Conservation (phyloP, 2,113 vertebrate species). For the Hirundichthys speculiger region DNA sequence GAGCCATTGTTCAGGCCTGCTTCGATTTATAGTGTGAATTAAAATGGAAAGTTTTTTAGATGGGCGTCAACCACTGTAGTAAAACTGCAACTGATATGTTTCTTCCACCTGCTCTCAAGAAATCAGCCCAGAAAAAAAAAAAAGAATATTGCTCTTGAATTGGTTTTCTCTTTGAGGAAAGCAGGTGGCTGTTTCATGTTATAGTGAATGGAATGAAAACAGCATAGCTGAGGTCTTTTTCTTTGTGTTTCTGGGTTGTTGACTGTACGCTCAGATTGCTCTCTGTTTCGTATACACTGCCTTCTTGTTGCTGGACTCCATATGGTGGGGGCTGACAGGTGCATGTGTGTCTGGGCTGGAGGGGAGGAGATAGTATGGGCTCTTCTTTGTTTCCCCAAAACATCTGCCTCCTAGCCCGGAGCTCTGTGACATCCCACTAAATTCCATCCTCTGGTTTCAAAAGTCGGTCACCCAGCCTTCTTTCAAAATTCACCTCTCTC, state of each 20-base stretch:
- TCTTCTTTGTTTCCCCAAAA: slow-evolving; percentile 70
- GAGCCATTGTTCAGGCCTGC: slow-evolving; percentile 35
- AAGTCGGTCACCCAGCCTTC: background rate
- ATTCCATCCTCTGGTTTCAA: slow-evolving; percentile 5
- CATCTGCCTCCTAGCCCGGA: slow-evolving; percentile 66
- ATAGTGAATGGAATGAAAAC: slow-evolving; percentile 1
- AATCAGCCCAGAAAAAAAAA: slow-evolving; percentile 41
- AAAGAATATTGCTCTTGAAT: no score
- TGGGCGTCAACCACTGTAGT: slow-evolving; percentile 3
- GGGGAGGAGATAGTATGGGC: slow-evolving; percentile 56
- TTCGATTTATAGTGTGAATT: background rate
- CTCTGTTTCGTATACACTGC: slow-evolving; percentile 49
- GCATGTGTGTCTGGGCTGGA: slow-evolving; percentile 67
- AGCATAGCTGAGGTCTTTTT: slow-evolving; percentile 9
- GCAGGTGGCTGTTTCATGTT: slow-evolving; percentile 51
- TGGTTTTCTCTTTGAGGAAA: background rate
- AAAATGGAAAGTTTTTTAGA: background rate
- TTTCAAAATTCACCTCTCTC: slow-evolving; percentile 14
- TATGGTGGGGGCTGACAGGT: slow-evolving; percentile 77
- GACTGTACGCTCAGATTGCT: slow-evolving; percentile 18
- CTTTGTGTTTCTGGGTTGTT: slow-evolving; percentile 14
- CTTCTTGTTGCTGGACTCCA: slow-evolving; percentile 57
- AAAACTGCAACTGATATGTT: slow-evolving; percentile 35
- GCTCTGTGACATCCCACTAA: slow-evolving; percentile 3
- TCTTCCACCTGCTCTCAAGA: slow-evolving; percentile 66